These are phyloP conservation scores for Takifugu ocellatus DNA, from an alignment of 2,797 vertebrate genomes.

Conservation along the genomic window DNA sequence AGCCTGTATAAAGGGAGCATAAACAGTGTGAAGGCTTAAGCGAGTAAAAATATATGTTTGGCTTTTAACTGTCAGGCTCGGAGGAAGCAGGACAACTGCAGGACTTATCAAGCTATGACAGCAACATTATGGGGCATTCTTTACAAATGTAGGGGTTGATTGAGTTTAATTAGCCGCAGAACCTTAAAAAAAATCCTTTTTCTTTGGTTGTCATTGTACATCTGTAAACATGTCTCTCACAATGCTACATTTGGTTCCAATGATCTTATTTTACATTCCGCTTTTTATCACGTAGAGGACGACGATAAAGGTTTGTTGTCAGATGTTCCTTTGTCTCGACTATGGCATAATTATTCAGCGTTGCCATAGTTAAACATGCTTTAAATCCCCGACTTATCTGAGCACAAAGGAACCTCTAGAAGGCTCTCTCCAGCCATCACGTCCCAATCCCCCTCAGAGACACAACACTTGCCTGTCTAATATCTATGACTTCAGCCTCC, in stretches of 20 bases:
- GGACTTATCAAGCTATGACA: not conserved
- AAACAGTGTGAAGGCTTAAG: not conserved
- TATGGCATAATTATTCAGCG: constrained; percentile 23
- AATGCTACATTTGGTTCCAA: constrained; percentile 11
- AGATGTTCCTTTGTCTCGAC: constrained; percentile 28
- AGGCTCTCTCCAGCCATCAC: constrained; percentile 27
- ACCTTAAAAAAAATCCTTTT: constrained; percentile 1
- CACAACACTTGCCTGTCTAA: constrained; percentile 37
- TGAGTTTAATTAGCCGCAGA: constrained; percentile 20
- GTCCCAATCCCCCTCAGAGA: constrained; percentile 45
- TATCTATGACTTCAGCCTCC: constrained; percentile 51
- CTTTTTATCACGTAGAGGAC: constrained; percentile 25
- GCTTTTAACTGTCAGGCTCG: not conserved
- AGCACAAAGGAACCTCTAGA: constrained; percentile 12
- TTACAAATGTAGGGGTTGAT: constrained; percentile 3
- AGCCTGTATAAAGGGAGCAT: not conserved
- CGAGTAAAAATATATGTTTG: not conserved
- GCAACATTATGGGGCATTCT: not conserved
- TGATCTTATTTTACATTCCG: constrained; percentile 26
- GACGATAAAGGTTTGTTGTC: constrained; percentile 32
- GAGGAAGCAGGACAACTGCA: not conserved
- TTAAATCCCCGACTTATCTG: constrained; percentile 44
- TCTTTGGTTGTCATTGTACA: constrained; percentile 1
- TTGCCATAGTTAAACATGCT: constrained; percentile 53
- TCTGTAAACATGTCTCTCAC: not conserved